Evolutionary conservation across 2,113 vertebrate genomes (phyloP), one percentile per base, ranked within the genome.

Genomic region (Thalassarche chlororhynchos): DNA sequence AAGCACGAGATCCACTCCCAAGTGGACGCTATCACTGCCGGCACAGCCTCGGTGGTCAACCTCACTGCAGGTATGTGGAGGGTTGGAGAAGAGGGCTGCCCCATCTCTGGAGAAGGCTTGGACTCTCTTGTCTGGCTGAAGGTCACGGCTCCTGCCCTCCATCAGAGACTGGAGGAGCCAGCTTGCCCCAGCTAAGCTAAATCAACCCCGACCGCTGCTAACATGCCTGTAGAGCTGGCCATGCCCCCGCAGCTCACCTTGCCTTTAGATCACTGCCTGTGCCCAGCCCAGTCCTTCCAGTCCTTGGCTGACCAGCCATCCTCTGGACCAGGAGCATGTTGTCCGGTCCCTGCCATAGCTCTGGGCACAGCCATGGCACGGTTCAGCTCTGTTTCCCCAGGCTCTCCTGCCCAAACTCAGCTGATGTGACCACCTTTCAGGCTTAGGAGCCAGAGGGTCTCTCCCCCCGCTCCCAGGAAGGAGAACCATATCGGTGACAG

Each of bases 1-100:
- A 99, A 99, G 94, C 99, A 99, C 28, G 99, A 99, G 98, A 99
- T 99, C 96, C 99, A 99, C 86, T 99, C 99, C 40, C 99, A 99
- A 95, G 99, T 99, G 93, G 99, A 99, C 17, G 99, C 99, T 96
- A 99, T 99, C 97, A 99, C 99, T 29, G 99, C 99, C 0, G 99
- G 99, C 77, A 99, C 99, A 0, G 99, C 99, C 60, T 99, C 99
- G 0, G 99, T 99, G 94, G 99, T 99, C 90, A 99, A 99, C 96
- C 99, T 99, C 82, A 99, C 99, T 11, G 99, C 99, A 95, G 99
- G 99, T 99, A 54, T 8, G 2, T 14, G 36, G 47, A 85, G 17
- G 26, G 23, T 15, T 64, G 23, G 42, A 77, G 61, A 58, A 57
- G 13, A 74, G 20, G 19, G 25, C 10, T 68, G 23, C n/a, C 12